A percentile compares a stretch with the other conserved stretches of the same genome.
Conservation (phyloP, 2,797 vertebrate genomes). For the Spea hammondii region DNA sequence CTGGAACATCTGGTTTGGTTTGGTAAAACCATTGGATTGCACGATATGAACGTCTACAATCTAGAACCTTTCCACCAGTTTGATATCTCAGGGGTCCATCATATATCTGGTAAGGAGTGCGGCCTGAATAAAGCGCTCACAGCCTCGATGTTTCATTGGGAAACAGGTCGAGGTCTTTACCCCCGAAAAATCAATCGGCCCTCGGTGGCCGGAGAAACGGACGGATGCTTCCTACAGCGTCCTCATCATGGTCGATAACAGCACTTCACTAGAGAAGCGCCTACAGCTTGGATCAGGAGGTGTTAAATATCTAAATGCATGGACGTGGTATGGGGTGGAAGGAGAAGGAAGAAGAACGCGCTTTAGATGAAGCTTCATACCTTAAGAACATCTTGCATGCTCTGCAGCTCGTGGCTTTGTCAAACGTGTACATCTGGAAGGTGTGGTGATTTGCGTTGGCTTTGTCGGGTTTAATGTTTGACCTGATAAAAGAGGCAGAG, state of each 20-base stretch:
- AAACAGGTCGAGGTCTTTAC: neutral
- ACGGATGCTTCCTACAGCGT: neutral
- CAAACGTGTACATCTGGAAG: constrained; percentile 98
- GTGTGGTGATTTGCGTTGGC: constrained; percentile 94
- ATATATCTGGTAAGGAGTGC: too few relatives aligned
- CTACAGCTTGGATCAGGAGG: too few relatives aligned
- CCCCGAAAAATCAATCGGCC: neutral
- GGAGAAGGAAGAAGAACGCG: too few relatives aligned
- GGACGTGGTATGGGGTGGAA: too few relatives aligned
- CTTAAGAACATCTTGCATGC: constrained; percentile 95
- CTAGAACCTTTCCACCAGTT: too few relatives aligned
- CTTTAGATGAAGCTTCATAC: constrained; percentile 60
- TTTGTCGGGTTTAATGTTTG: constrained; percentile 96
- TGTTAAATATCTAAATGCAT: too few relatives aligned
- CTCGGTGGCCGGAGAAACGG: neutral
- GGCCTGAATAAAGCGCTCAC: too few relatives aligned
- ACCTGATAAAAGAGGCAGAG: constrained; percentile 68
- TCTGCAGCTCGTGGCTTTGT: constrained; percentile 92
- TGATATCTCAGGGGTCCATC: too few relatives aligned
- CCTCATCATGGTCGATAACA: neutral
- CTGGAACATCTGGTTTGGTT: too few relatives aligned
- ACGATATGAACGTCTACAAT: too few relatives aligned
- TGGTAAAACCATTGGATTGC: too few relatives aligned
- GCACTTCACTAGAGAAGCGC: neutral
- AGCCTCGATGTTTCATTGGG: neutral